These are phyloP conservation scores for Seriola rivoliana DNA, from an alignment of 2,113 vertebrate genomes.

Conservation along the genomic window DNA sequence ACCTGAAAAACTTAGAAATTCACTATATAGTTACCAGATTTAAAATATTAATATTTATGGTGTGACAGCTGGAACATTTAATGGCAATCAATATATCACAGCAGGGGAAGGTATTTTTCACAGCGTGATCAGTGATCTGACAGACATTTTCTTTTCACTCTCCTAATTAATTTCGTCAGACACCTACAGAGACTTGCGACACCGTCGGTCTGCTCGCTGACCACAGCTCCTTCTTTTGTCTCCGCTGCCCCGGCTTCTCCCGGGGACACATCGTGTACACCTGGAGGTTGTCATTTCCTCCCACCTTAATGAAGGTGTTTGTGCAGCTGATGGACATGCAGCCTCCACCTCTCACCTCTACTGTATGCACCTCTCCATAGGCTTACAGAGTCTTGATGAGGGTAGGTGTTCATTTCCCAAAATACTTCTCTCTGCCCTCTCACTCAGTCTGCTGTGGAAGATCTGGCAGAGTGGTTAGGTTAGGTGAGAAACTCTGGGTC, in stretches of 20 bases:
- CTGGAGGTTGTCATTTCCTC: constrained; percentile 47
- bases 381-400: constrained; percentile 33
- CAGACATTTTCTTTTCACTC: constrained; percentile 72
- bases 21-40: constrained; percentile 71
- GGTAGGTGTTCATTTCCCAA: constrained; percentile 49
- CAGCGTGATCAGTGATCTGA: constrained; percentile 71
- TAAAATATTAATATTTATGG: constrained; percentile 80
- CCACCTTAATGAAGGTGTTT: constrained; percentile 63
- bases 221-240: constrained; percentile 63
- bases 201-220: constrained; percentile 48
- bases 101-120: constrained; percentile 77
- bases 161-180: constrained; percentile 80
- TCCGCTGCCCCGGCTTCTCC: constrained; percentile 23
- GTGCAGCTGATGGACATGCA: constrained; percentile 51
- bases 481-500: constrained; percentile 30
- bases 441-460: constrained; percentile 39
- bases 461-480: constrained; percentile 57
- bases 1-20: constrained; percentile 37
- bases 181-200: constrained; percentile 59
- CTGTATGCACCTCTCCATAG: constrained; percentile 25
- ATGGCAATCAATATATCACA: constrained; percentile 81
- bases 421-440: constrained; percentile 51
- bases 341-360: constrained; percentile 33
- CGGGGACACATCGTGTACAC: constrained; percentile 29
- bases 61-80: constrained; percentile 80